phyloP scores from a whole-genome alignment of 2,797 vertebrate genomes.

The Sebastes taczanowskii region DNA sequence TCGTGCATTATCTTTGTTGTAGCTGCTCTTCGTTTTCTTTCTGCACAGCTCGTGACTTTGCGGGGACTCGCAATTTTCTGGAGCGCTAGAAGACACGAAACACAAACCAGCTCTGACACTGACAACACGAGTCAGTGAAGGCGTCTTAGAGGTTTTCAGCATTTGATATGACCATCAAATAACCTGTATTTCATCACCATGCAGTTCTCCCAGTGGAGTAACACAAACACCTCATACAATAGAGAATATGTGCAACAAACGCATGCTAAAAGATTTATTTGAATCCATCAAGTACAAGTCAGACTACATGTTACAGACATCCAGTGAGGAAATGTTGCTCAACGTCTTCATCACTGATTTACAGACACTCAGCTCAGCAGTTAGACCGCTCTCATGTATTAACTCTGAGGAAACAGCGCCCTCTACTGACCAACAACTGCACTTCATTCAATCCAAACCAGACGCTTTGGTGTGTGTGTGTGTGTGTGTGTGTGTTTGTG shows the following conservation, averaged over 20 bases:
- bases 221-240: background rate
- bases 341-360: background rate
- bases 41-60: too few species aligned
- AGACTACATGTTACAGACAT: background rate
- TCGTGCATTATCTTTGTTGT: too few species aligned
- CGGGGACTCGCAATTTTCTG: accelerated
- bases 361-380: too few species aligned
- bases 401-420: background rate
- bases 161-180: background rate
- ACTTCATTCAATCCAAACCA: background rate
- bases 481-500: too few species aligned
- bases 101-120: too few species aligned
- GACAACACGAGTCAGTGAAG: too few species aligned
- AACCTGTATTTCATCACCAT: background rate
- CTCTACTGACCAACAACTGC: background rate
- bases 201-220: too few species aligned
- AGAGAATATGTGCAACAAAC: background rate
- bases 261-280: background rate
- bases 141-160: too few species aligned
- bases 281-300: background rate
- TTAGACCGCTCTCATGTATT: background rate
- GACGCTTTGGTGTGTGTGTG: background rate
- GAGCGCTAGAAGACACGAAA: too few species aligned
- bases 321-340: background rate
- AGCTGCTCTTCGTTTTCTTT: too few species aligned